Evolutionary conservation across 2,797 vertebrate species (phyloP).

Genomic region (Clarias laeviceps): DNA sequence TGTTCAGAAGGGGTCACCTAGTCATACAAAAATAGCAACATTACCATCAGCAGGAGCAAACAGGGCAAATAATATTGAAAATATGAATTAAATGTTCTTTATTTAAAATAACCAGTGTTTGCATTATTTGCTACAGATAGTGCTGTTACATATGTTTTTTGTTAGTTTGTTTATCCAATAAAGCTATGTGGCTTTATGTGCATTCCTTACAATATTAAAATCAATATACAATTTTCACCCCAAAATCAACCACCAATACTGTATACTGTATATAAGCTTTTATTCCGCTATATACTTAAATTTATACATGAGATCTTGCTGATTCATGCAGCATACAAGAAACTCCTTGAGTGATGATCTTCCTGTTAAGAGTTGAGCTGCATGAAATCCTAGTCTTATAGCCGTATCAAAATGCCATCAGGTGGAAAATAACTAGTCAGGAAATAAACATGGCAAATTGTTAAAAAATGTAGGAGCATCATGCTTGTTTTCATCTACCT

Average conservation of each 20-base stretch:
- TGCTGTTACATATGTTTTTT: too few species aligned
- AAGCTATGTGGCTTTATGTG: too few species aligned
- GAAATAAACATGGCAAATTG: constrained; percentile 29
- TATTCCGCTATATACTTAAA: not conserved
- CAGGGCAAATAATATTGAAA: too few species aligned
- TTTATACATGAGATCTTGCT: not conserved
- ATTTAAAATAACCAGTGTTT: too few species aligned
- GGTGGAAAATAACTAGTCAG: constrained; percentile 43
- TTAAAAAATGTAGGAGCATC: constrained; percentile 24
- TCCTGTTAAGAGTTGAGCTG: constrained; percentile 43
- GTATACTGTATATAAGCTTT: not conserved
- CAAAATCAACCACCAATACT: not conserved
- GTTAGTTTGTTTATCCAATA: too few species aligned
- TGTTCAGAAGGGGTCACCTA: too few species aligned
- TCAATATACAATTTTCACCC: not conserved
- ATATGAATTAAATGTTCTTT: too few species aligned
- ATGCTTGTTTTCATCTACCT: constrained; percentile 29
- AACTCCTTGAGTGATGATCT: constrained; percentile 49
- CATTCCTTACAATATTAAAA: too few species aligned
- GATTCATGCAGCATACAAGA: not conserved
- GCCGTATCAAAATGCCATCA: constrained; percentile 34
- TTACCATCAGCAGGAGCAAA: too few species aligned
- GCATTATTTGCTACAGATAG: too few species aligned
- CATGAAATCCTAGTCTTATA: constrained; percentile 27
- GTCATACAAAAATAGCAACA: too few species aligned